Conservation (phyloP, 2,113 vertebrate genomes). For the Zootoca vivipara region DNA sequence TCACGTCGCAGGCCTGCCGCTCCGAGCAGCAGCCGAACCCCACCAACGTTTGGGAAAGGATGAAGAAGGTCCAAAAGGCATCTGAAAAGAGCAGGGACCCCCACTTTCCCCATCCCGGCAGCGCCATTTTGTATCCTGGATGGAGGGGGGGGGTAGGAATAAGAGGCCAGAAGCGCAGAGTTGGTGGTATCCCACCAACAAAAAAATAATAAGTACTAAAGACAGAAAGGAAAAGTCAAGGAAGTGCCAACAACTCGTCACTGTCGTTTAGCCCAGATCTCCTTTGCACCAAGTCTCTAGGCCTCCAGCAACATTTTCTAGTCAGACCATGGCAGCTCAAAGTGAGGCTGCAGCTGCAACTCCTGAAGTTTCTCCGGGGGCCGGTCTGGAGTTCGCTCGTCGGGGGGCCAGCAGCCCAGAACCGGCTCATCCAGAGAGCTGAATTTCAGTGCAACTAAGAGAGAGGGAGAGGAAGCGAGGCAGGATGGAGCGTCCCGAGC, state of each 20-base stretch:
- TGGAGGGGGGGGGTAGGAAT: background rate
- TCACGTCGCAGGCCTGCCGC: slow-evolving; percentile 74
- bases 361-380: background rate
- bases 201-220: too few species aligned
- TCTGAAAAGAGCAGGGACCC: slow-evolving; percentile 69
- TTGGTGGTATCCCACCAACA: background rate
- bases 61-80: slow-evolving; percentile 66
- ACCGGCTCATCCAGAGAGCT: background rate
- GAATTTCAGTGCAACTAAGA: background rate
- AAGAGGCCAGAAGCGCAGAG: slow-evolving; percentile 19
- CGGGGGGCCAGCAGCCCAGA: background rate
- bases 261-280: background rate
- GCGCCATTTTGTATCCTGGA: slow-evolving; percentile 93
- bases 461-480: background rate
- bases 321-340: background rate
- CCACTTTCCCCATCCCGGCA: slow-evolving; percentile 78
- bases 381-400: background rate
- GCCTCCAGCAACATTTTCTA: background rate
- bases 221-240: too few species aligned
- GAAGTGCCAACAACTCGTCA: background rate
- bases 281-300: background rate
- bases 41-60: background rate
- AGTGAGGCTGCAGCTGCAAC: background rate
- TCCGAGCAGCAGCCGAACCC: slow-evolving; percentile 26
- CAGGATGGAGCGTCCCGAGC: background rate